Evolutionary conservation across 2,888 invertebrate species (phyloP).

Genomic region (Ceriagrion tenellum): DNA sequence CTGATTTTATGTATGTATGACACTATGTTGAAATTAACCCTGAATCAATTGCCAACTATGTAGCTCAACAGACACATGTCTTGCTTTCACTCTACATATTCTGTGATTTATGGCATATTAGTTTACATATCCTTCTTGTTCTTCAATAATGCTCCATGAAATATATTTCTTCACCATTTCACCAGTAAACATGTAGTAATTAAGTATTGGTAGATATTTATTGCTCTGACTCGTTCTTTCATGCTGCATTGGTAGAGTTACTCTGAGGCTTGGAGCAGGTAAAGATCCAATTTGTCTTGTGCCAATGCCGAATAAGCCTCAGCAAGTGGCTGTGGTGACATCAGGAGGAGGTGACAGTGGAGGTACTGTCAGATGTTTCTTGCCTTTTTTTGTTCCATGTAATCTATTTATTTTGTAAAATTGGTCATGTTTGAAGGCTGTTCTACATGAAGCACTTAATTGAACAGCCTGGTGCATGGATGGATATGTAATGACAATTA

Average conservation of each 20-base stretch:
- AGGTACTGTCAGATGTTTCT: not conserved
- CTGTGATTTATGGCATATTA: no score
- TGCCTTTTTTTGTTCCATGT: not conserved
- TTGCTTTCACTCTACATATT: no score
- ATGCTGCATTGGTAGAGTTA: constrained; percentile 32
- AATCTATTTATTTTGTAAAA: not conserved
- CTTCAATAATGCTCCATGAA: not conserved
- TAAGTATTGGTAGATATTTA: not conserved
- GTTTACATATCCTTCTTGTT: not conserved
- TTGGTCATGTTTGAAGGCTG: no score
- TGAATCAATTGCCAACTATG: no score
- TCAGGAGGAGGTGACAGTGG: constrained; percentile 60
- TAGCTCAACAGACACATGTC: no score
- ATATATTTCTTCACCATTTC: not conserved
- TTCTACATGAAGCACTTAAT: no score
- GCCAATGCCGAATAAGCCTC: constrained; percentile 90
- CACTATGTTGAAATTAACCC: no score
- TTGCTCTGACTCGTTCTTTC: not conserved
- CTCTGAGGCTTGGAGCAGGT: constrained; percentile 72
- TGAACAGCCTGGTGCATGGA: no score
- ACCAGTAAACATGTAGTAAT: not conserved
- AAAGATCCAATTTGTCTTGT: constrained; percentile 87
- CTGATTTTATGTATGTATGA: no score
- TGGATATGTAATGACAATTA: no score
- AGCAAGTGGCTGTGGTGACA: constrained; percentile 87